Evolutionary conservation across 2,113 vertebrate species (phyloP).

Genomic region (Eurypyga helias): DNA sequence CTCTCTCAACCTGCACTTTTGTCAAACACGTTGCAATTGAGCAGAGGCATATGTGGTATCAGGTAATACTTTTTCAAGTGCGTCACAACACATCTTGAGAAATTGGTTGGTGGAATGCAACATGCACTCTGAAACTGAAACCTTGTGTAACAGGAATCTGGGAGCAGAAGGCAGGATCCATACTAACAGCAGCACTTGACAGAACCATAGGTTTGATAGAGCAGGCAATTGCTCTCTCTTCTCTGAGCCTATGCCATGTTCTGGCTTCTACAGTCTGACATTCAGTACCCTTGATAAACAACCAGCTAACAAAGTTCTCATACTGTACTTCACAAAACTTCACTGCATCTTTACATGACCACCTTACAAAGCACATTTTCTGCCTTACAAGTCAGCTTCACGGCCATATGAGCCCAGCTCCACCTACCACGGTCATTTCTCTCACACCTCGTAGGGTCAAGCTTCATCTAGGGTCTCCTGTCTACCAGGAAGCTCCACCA

Average conservation of each 20-base stretch:
- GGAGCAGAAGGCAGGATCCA: background rate
- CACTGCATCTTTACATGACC: background rate
- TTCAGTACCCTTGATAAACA: background rate
- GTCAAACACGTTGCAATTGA: background rate
- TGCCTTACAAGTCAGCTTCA: background rate
- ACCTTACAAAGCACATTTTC: background rate
- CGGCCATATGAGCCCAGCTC: rapidly evolving
- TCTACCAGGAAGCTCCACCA: background rate
- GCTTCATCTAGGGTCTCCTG: background rate
- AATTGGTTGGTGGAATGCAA: background rate
- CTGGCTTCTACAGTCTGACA: background rate
- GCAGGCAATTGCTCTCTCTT: background rate
- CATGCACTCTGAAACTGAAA: background rate
- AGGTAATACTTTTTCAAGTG: background rate
- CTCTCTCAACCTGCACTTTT: background rate
- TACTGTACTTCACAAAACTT: background rate
- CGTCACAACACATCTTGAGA: background rate
- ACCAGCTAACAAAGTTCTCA: background rate
- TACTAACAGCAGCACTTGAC: background rate
- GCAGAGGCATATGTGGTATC: rapidly evolving
- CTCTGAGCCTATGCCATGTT: background rate
- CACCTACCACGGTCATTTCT: background rate
- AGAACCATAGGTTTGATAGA: background rate
- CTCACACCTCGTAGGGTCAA: too few species aligned
- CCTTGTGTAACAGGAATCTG: background rate